A percentile compares a stretch with the other conserved stretches of the same genome.
These are phyloP conservation scores for Malurus melanocephalus DNA, from an alignment of 2,113 vertebrate species.

Conservation along the genomic window DNA sequence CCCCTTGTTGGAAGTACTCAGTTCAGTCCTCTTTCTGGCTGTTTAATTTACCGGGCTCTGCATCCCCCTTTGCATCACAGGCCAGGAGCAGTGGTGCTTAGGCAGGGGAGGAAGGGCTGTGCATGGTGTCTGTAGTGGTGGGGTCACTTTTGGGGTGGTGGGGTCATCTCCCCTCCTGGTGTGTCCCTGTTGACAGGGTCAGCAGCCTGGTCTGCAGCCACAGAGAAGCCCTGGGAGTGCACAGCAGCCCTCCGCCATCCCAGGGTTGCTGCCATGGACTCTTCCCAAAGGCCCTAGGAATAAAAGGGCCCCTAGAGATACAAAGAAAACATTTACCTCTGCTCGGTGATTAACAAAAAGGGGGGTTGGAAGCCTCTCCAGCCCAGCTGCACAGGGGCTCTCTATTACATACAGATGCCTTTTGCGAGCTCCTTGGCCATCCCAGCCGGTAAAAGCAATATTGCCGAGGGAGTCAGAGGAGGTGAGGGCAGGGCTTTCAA, in stretches of 20 bases:
- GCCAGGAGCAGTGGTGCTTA: neutral
- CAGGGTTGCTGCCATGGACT: neutral
- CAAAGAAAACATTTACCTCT: slow-evolving; percentile 52
- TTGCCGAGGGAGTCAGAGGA: slow-evolving; percentile 35
- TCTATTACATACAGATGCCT: slow-evolving; percentile 57
- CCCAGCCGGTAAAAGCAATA: neutral
- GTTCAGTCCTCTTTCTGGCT: neutral
- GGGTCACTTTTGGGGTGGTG: neutral
- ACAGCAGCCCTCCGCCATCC: neutral
- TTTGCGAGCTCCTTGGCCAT: neutral
- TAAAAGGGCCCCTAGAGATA: neutral
- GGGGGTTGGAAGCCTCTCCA: neutral
- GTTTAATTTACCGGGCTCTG: neutral
- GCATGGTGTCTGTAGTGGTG: neutral
- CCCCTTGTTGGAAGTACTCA: neutral
- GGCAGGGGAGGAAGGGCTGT: neutral
- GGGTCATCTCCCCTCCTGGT: accelerated
- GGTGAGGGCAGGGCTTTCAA: slow-evolving; percentile 60
- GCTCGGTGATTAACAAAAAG: slow-evolving; percentile 1
- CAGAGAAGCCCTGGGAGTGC: neutral
- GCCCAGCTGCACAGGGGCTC: slow-evolving; percentile 18
- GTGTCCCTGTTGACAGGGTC: neutral
- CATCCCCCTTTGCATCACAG: neutral
- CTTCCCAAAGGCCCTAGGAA: neutral
- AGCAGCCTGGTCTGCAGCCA: neutral